Conservation (phyloP, 2,113 vertebrate genomes). For the Oreochromis tanganicae region DNA sequence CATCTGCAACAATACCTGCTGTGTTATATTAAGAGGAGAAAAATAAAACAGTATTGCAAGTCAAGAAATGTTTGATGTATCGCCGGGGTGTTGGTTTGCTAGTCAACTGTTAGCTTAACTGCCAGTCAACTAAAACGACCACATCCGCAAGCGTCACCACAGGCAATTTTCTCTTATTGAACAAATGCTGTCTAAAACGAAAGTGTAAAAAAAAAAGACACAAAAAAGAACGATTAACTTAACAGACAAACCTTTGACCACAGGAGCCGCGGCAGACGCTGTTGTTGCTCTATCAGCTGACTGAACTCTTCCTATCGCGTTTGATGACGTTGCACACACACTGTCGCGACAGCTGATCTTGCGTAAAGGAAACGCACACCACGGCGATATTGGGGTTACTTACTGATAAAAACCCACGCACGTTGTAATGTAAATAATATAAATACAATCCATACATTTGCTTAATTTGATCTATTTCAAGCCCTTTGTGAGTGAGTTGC, state of each 20-base stretch:
- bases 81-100: neutral
- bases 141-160: neutral
- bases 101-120: neutral
- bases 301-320: slow-evolving; percentile 34
- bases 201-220: neutral
- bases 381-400: neutral
- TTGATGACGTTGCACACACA: slow-evolving; percentile 8
- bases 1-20: neutral
- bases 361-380: slow-evolving; percentile 13
- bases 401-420: neutral
- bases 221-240: rapidly evolving
- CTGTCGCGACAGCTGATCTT: neutral
- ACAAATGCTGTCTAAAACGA: neutral
- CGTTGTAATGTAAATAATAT: neutral
- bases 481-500: neutral
- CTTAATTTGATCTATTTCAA: neutral
- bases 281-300: slow-evolving; percentile 40
- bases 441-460: neutral
- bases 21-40: neutral
- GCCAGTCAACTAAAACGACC: neutral
- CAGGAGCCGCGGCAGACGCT: neutral
- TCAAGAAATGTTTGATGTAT: neutral
- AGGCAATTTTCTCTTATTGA: neutral
- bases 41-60: neutral
- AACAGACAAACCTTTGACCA: slow-evolving; percentile 37